Evolutionary conservation across 2,888 invertebrate species (phyloP).

Genomic region (Protonemura montana): DNA sequence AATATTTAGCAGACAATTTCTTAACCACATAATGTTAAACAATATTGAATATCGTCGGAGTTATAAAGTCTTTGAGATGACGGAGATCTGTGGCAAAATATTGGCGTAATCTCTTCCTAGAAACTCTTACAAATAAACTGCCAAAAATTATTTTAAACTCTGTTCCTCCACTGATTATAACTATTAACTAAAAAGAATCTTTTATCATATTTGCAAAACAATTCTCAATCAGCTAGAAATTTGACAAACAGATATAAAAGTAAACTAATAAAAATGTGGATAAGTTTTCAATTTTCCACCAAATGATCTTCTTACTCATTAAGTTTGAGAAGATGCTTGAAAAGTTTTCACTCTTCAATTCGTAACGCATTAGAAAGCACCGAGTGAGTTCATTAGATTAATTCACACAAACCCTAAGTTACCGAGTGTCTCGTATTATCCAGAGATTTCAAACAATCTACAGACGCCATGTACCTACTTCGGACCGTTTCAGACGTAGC

Average conservation of each 20-base stretch:
- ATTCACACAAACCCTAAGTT: slow-evolving; percentile 7
- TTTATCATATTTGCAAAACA: neutral
- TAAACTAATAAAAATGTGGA: neutral
- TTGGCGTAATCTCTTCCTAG: neutral
- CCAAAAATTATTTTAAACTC: neutral
- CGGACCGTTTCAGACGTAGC: neutral
- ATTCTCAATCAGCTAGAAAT: neutral
- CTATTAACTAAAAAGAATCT: neutral
- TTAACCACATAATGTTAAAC: neutral
- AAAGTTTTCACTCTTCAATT: neutral
- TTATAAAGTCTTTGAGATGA: neutral
- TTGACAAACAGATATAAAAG: neutral
- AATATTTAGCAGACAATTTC: neutral
- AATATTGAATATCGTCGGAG: neutral
- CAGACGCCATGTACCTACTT: neutral
- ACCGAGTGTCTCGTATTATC: neutral
- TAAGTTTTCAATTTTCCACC: neutral
- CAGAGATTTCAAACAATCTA: neutral
- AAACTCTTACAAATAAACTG: neutral
- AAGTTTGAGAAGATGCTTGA: neutral
- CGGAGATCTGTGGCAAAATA: neutral
- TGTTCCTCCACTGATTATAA: neutral
- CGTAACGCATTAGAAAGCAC: slow-evolving; percentile 18
- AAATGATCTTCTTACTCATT: too few relatives aligned
- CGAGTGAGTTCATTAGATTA: slow-evolving; percentile 22